These are phyloP conservation scores for Microplitis demolitor DNA, from an alignment of 1,140 invertebrate genomes.

Conservation along the genomic window DNA sequence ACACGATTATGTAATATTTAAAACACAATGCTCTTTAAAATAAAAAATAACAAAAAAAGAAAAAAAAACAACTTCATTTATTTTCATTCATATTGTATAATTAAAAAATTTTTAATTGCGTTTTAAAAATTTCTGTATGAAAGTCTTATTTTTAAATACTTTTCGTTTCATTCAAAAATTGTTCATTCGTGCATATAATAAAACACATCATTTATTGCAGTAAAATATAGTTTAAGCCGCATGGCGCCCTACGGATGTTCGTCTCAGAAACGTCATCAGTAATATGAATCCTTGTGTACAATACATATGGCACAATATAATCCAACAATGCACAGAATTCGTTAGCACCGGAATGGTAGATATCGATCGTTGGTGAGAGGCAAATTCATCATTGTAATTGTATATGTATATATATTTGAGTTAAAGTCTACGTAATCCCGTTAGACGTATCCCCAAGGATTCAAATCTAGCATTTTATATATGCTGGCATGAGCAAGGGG, in stretches of 20 bases:
- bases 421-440: neutral
- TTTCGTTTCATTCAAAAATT: too few species aligned
- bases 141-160: too few species aligned
- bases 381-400: neutral
- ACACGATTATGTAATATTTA: neutral
- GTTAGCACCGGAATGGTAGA: neutral
- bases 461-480: conserved; percentile 2
- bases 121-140: too few species aligned
- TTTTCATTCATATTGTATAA: too few species aligned
- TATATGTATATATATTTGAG: neutral
- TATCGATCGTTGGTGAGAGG: neutral
- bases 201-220: too few species aligned
- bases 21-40: neutral
- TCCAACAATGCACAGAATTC: neutral
- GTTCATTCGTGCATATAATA: too few species aligned
- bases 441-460: conserved; percentile 28
- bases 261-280: neutral
- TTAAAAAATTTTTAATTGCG: too few species aligned
- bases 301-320: neutral
- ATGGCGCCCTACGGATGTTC: too few species aligned
- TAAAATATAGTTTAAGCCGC: too few species aligned
- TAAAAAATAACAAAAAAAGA: too few species aligned
- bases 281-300: neutral
- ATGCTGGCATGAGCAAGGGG: neutral
- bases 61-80: too few species aligned